Evolutionary conservation across 2,113 vertebrate species (phyloP).

Genomic region (Oreochromis niloticus): DNA sequence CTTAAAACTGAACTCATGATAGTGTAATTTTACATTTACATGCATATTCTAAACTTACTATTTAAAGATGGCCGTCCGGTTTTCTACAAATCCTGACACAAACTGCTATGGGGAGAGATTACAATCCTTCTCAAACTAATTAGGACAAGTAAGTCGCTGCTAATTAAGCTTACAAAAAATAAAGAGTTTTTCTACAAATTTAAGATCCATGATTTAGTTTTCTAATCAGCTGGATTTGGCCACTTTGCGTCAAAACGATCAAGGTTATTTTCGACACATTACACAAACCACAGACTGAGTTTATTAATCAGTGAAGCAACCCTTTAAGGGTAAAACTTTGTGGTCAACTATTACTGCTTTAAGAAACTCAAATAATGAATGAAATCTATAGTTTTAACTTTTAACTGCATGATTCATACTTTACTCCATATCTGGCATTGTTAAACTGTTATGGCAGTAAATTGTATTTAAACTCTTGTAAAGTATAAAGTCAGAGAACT

Average conservation of each 20-base stretch:
- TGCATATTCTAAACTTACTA: not conserved
- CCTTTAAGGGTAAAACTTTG: not conserved
- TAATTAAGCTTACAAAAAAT: not conserved
- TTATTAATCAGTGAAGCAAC: not conserved
- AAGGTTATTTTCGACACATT: not conserved
- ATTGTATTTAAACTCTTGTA: no score
- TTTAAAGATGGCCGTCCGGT: accelerated
- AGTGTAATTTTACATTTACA: not conserved
- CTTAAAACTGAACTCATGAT: not conserved
- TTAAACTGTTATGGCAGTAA: not conserved
- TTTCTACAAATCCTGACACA: not conserved
- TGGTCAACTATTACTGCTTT: not conserved
- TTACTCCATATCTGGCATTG: not conserved
- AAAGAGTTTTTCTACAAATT: not conserved
- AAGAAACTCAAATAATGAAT: not conserved
- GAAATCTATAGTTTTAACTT: not conserved
- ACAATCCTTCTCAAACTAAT: not conserved
- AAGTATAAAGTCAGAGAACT: not conserved
- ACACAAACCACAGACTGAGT: not conserved
- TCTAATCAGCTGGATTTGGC: not conserved
- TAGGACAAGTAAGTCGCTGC: not conserved
- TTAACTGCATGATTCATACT: not conserved
- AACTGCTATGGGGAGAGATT: not conserved
- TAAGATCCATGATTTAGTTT: not conserved
- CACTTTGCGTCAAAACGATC: not conserved